phyloP scores from a whole-genome alignment of 1,140 invertebrate genomes.

The Drosophila lacteicornis region DNA sequence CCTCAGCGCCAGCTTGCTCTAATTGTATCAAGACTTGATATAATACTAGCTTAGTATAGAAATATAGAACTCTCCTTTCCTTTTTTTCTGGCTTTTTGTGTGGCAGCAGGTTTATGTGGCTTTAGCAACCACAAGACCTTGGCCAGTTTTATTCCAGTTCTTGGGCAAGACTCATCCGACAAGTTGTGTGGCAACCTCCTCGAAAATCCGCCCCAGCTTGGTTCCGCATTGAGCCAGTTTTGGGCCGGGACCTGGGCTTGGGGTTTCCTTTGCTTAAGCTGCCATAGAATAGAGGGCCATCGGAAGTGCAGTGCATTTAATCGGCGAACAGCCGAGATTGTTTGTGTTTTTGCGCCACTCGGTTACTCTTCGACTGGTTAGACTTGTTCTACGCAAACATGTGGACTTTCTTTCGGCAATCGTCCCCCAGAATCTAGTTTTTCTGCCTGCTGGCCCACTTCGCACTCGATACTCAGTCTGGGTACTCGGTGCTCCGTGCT shows the following conservation, averaged over 20 bases:
- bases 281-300: conserved; percentile 25
- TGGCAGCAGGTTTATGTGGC: conserved; percentile 1
- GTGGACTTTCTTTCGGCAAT: conserved; percentile 49
- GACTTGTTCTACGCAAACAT: conserved; percentile 59
- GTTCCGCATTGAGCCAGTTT: conserved; percentile 30
- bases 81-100: not conserved
- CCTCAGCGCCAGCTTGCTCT: not conserved
- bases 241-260: conserved; percentile 1
- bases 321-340: conserved; percentile 21
- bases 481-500: no score
- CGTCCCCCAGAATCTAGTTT: conserved; percentile 30
- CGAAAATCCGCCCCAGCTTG: conserved; percentile 14
- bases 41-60: not conserved
- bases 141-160: conserved; percentile 31
- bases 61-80: conserved; percentile 26
- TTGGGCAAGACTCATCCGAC: conserved; percentile 29
- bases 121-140: conserved; percentile 23
- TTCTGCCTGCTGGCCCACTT: conserved; percentile 56
- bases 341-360: conserved; percentile 16
- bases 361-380: conserved; percentile 50
- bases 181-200: conserved; percentile 37
- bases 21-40: not conserved
- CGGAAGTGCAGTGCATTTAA: conserved; percentile 38
- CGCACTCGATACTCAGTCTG: not conserved
- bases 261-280: not conserved